Conservation (phyloP, 2,888 invertebrate species). For the Leptura quadrifasciata region DNA sequence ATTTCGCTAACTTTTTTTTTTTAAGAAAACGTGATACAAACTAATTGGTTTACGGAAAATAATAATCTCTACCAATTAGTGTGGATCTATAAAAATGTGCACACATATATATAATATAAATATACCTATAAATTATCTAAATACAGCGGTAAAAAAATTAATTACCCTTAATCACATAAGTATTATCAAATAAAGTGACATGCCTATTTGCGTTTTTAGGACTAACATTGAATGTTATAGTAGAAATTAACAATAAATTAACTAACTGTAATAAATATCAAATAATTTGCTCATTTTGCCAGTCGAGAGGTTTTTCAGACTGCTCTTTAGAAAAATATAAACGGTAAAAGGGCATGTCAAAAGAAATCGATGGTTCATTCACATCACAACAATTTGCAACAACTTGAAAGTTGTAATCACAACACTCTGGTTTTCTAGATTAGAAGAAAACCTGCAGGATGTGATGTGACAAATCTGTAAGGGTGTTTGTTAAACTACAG, state of each 20-base stretch:
- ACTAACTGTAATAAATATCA: conserved; percentile 35
- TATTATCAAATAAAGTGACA: conserved; percentile 53
- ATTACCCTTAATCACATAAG: conserved; percentile 65
- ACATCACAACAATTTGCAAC: conserved; percentile 37
- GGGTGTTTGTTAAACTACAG: conserved; percentile 52
- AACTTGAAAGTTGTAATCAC: conserved; percentile 33
- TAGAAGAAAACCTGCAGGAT: conserved; percentile 28
- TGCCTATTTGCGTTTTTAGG: conserved; percentile 36
- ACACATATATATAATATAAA: conserved; percentile 57
- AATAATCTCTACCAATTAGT: conserved; percentile 40
- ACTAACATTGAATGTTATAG: conserved; percentile 12
- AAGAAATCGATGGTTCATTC: conserved; percentile 42
- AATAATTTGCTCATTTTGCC: conserved; percentile 19
- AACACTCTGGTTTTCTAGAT: conserved; percentile 25
- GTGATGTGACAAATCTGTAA: conserved; percentile 52
- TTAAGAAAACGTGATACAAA: conserved; percentile 26
- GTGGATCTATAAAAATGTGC: conserved; percentile 53
- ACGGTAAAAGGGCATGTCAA: conserved; percentile 45
- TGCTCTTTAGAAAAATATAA: conserved; percentile 21
- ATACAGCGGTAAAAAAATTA: conserved; percentile 65
- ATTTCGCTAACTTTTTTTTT: conserved; percentile 26
- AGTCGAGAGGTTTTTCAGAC: conserved; percentile 2
- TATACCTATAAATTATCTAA: conserved; percentile 64
- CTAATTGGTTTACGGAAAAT: conserved; percentile 31
- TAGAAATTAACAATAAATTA: conserved; percentile 35